Conservation (phyloP, 2,888 invertebrate species). For the Acanthopleura granulata region DNA sequence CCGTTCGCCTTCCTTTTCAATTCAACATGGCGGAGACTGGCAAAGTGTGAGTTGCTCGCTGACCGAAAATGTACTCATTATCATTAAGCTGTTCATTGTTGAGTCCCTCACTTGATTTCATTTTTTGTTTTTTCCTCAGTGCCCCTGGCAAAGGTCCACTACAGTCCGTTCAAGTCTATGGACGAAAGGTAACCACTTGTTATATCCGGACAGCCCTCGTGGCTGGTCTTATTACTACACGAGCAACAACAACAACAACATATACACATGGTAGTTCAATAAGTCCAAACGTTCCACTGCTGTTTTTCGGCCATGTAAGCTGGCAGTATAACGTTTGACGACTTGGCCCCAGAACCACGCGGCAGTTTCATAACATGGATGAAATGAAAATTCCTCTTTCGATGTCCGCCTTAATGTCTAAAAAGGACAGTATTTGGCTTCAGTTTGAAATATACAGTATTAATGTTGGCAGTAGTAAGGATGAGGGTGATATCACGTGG, state of each 20-base stretch:
- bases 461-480: no score
- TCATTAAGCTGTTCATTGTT: neutral
- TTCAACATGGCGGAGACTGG: conserved; percentile 1
- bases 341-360: no score
- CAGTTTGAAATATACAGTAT: no score
- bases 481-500: no score
- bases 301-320: no score
- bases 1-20: conserved; percentile 14
- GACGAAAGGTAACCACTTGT: conserved; percentile 54
- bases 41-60: neutral
- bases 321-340: no score
- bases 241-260: conserved; percentile 13
- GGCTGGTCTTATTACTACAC: neutral
- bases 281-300: no score
- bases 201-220: neutral
- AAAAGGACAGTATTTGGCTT: no score
- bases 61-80: neutral
- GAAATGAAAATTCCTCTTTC: no score
- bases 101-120: neutral
- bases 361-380: no score
- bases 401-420: no score
- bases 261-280: neutral
- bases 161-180: conserved; percentile 76
- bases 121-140: conserved; percentile 29
- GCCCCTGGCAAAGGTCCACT: conserved; percentile 72